Conservation (phyloP, 2,888 invertebrate species). For the Drymonia ruficornis region DNA sequence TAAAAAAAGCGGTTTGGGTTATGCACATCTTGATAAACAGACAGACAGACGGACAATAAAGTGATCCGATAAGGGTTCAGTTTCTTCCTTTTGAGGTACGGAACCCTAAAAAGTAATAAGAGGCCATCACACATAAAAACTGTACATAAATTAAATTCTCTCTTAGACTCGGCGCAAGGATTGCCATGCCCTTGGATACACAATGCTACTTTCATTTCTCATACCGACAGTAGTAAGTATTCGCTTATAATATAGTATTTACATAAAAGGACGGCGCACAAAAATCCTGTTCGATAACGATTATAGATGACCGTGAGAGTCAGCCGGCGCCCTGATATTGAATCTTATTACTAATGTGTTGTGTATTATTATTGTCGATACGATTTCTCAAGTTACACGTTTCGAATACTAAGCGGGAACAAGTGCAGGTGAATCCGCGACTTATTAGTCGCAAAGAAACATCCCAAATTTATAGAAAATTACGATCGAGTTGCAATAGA, state of each 20-base stretch:
- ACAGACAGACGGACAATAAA: too few relatives aligned
- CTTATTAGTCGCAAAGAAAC: not conserved
- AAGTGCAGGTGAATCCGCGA: conserved; percentile 23
- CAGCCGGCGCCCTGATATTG: conserved; percentile 8
- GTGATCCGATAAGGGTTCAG: too few relatives aligned
- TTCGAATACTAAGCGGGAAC: conserved; percentile 34
- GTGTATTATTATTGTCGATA: conserved; percentile 34
- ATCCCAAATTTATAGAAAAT: too few relatives aligned
- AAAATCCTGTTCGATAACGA: not conserved
- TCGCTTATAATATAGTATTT: not conserved
- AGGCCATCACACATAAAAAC: not conserved
- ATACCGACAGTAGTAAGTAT: too few relatives aligned
- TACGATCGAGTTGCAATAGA: too few relatives aligned
- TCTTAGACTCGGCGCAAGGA: too few relatives aligned
- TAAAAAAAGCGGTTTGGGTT: too few relatives aligned
- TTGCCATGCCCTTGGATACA: too few relatives aligned
- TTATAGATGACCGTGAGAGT: conserved; percentile 9
- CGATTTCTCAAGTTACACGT: conserved; percentile 40
- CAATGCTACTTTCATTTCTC: too few relatives aligned
- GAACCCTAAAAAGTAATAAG: too few relatives aligned
- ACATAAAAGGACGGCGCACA: not conserved
- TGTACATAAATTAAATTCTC: not conserved
- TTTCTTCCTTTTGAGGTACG: too few relatives aligned
- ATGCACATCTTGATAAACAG: too few relatives aligned
- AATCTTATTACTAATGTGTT: conserved; percentile 35